Conservation (phyloP, 2,888 invertebrate genomes). For the Thereva nobilitata region DNA sequence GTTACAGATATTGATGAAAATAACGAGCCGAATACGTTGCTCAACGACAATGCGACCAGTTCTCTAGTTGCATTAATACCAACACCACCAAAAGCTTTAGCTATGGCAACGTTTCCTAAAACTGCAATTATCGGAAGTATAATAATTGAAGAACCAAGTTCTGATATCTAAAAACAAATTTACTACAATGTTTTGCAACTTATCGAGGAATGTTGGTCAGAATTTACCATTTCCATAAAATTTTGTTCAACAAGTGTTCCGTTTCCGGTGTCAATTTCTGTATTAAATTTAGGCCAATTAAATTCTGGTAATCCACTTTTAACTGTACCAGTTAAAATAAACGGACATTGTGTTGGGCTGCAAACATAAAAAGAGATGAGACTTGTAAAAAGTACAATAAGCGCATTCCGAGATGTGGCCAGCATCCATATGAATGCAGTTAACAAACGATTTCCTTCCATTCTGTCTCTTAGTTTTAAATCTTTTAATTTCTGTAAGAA, state of each 20-base stretch:
- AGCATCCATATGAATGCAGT: conserved; percentile 74
- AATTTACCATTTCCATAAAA: conserved; percentile 49
- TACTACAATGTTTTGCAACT: not conserved
- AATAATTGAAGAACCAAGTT: conserved; percentile 82
- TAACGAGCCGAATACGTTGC: conserved; percentile 86
- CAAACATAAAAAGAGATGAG: conserved; percentile 69
- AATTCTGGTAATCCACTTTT: conserved; percentile 70
- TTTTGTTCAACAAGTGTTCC: conserved; percentile 49
- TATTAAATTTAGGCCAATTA: conserved; percentile 72
- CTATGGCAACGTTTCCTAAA: conserved; percentile 92
- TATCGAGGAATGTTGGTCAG: conserved; percentile 37
- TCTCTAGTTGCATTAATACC: conserved; percentile 90
- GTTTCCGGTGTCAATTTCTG: conserved; percentile 48
- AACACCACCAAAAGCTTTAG: conserved; percentile 87
- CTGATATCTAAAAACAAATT: conserved; percentile 61
- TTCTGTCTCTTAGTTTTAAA: conserved; percentile 54
- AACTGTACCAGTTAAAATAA: conserved; percentile 75
- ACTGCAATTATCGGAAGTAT: conserved; percentile 89
- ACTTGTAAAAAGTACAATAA: conserved; percentile 68
- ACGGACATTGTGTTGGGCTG: conserved; percentile 62
- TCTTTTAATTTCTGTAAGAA: conserved; percentile 73
- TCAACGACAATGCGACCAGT: conserved; percentile 79
- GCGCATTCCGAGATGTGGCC: conserved; percentile 81
- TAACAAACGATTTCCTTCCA: conserved; percentile 58
- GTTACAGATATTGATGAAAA: conserved; percentile 90